Evolutionary conservation across 2,888 invertebrate species (phyloP).

Genomic region (Nomada goodeniana): DNA sequence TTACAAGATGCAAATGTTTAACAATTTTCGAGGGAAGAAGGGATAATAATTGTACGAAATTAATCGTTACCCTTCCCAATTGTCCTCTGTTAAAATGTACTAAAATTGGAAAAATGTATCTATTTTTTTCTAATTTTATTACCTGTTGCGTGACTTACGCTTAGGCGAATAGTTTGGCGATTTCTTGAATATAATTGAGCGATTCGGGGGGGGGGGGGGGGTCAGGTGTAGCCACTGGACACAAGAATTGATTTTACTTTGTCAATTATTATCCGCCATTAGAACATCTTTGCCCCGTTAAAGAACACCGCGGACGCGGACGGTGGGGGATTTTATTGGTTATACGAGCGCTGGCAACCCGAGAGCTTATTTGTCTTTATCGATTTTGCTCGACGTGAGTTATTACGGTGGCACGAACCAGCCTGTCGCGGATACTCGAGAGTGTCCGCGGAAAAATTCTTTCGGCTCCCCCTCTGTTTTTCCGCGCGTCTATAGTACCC

Average conservation of each 20-base stretch:
- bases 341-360: constrained; percentile 20
- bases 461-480: constrained; percentile 14
- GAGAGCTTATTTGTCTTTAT: constrained; percentile 57
- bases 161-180: neutral
- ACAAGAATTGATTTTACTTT: constrained; percentile 24
- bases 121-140: too few species aligned
- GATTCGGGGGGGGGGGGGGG: neutral
- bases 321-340: constrained; percentile 37
- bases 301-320: constrained; percentile 14
- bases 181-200: neutral
- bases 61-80: too few species aligned
- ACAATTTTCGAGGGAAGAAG: neutral
- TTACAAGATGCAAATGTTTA: neutral
- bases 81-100: too few species aligned
- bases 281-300: constrained; percentile 31
- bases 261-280: constrained; percentile 31
- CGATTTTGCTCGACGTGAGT: constrained; percentile 47
- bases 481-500: constrained; percentile 19
- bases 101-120: too few species aligned
- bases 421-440: neutral
- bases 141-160: too few species aligned
- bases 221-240: neutral
- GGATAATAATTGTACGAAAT: neutral
- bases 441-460: constrained; percentile 29
- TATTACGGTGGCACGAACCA: constrained; percentile 29